phyloP scores from a whole-genome alignment of 2,888 invertebrate genomes.

The Chouioia cunea region DNA sequence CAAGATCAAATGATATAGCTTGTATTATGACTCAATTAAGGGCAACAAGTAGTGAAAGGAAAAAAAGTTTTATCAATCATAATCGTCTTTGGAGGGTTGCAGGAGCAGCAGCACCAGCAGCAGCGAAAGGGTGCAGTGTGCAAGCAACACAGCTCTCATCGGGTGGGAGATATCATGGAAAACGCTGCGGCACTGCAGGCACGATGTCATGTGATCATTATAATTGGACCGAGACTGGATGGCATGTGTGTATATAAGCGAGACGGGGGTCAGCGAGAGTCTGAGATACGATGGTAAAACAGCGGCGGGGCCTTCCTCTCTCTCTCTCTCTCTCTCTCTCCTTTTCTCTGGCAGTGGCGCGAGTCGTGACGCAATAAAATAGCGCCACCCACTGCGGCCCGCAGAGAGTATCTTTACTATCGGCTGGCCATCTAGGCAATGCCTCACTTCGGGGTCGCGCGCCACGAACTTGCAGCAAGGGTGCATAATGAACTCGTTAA shows the following conservation, averaged over 20 bases:
- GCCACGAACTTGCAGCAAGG: conserved; percentile 49
- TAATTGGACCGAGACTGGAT: conserved; percentile 29
- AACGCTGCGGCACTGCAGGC: conserved; percentile 5
- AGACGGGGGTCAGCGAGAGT: too few species aligned
- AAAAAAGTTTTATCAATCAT: conserved; percentile 26
- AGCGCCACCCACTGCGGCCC: conserved; percentile 67
- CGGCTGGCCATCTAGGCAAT: conserved; percentile 65
- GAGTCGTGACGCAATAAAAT: conserved; percentile 68
- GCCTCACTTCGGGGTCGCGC: conserved; percentile 61
- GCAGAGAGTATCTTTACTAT: conserved; percentile 54
- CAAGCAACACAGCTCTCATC: too few species aligned
- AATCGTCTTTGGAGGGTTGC: conserved; percentile 17
- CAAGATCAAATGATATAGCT: background rate
- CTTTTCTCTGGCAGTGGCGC: conserved; percentile 45
- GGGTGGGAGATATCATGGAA: too few species aligned
- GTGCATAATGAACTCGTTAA: conserved; percentile 70
- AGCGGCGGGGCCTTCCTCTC: too few species aligned
- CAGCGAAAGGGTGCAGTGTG: too few species aligned
- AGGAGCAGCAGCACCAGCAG: too few species aligned
- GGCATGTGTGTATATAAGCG: too few species aligned
- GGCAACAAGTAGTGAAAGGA: too few species aligned
- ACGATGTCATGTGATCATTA: conserved; percentile 40
- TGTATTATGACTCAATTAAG: too few species aligned
- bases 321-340: too few species aligned
- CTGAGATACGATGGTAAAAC: too few species aligned